Evolutionary conservation across 2,888 invertebrate species (phyloP), one percentile per base, ranked within the genome.

Genomic region (Philonicus albiceps): DNA sequence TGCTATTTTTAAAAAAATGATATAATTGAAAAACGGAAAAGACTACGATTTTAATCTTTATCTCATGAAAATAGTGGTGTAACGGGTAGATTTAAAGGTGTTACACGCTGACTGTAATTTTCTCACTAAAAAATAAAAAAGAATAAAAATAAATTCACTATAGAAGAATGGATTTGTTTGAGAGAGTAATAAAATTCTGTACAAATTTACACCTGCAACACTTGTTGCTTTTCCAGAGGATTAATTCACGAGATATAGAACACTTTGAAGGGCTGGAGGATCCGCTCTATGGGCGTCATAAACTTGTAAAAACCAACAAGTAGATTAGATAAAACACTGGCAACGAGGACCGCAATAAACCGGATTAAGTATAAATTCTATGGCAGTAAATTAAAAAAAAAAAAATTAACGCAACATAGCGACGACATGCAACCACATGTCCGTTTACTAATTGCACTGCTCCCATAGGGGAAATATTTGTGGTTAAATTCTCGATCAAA

Each of bases 281-380:
- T 80, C 40, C 43, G 53, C 27, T 80, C 16, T 80, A 80, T 40
- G 49, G 11, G 49, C 80, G 43, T 80, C 80, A 80, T 80, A 80
- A 80, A 80, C 43, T 80, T 53, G 80, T 80, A 53, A 49, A 80
- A 80, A 49, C 80, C 80, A 80, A 80, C 43, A 40, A 80, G 76
- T 40, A 80, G 80, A 80, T 80, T 80, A 80, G 80, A 80, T 80
- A 80, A n/a, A 80, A 80, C 80, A 80, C 80, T 30, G 49, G 27
- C 80, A 31, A 53, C 40, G 80, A 53, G 80, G 49, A 30, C 30
- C 53, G 80, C 80, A 49, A 80, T 80, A 80, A 80, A 53, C 80
- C 6, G 80, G 80, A 80, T 80, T 80, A 80, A 80, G 49, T 8
- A 31, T 64, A 80, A 80, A 40, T 49, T 4, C 27, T 6, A 80